Percentiles rank a stretch among this genome's conserved stretches.
phyloP scores from a whole-genome alignment of 1,140 invertebrate species.

The Drosophila kanapiae region DNA sequence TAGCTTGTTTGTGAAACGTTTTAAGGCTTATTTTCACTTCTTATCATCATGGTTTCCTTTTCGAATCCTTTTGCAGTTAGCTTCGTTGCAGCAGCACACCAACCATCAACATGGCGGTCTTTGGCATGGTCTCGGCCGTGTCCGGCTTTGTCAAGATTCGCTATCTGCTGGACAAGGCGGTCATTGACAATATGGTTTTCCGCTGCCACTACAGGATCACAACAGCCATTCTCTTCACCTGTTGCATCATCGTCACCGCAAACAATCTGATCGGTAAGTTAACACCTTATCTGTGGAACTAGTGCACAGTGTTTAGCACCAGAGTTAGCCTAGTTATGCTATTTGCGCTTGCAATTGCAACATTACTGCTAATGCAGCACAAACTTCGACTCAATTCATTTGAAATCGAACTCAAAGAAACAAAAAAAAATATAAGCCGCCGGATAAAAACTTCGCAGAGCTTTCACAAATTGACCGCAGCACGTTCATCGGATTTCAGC shows the following conservation, averaged over 20 bases:
- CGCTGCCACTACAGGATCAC: slow-evolving; percentile 96
- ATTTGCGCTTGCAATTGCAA: slow-evolving; percentile 51
- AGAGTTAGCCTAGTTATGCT: slow-evolving; percentile 24
- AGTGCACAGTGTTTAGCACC: slow-evolving; percentile 52
- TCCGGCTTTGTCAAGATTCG: slow-evolving; percentile 95
- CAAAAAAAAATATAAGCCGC: background rate
- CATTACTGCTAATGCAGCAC: slow-evolving; percentile 49
- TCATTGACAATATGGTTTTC: slow-evolving; percentile 96
- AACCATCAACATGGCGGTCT: slow-evolving; percentile 89
- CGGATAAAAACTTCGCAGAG: slow-evolving; percentile 19
- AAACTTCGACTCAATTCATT: slow-evolving; percentile 4
- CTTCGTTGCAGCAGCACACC: slow-evolving; percentile 50
- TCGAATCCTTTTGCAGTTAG: slow-evolving; percentile 46
- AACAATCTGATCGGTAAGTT: slow-evolving; percentile 94
- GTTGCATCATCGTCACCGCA: slow-evolving; percentile 94
- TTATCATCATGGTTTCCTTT: background rate
- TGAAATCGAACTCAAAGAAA: slow-evolving; percentile 44
- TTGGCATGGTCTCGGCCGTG: slow-evolving; percentile 92
- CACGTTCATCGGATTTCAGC: slow-evolving; percentile 69
- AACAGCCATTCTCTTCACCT: slow-evolving; percentile 93
- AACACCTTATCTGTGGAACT: slow-evolving; percentile 28
- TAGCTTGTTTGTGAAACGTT: background rate
- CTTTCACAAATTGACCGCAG: slow-evolving; percentile 34
- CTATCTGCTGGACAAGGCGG: slow-evolving; percentile 93
- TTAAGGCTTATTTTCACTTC: background rate